Evolutionary conservation across 2,797 vertebrate genomes (phyloP).

Genomic region (Rhincodon typus): DNA sequence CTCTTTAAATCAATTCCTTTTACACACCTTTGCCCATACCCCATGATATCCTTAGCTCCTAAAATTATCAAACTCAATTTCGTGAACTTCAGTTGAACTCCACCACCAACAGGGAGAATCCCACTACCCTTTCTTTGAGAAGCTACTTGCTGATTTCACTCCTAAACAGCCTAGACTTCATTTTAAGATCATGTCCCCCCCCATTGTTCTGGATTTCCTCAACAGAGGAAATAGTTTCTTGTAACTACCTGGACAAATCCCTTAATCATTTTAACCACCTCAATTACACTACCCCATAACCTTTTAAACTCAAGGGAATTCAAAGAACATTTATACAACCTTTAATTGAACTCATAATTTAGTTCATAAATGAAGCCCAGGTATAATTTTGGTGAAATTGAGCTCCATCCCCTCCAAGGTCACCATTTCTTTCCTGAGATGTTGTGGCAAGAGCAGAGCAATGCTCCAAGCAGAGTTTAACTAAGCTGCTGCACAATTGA

Average conservation of each 20-base stretch:
- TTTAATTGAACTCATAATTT: neutral
- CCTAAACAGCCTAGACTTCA: neutral
- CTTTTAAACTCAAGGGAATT: neutral
- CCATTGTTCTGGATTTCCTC: neutral
- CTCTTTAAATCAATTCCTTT: neutral
- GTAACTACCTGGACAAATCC: neutral
- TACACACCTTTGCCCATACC: neutral
- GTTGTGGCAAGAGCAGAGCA: neutral
- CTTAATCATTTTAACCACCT: constrained; percentile 21
- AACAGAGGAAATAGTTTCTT: neutral
- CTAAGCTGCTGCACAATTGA: neutral
- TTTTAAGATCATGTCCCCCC: neutral
- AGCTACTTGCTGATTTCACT: neutral
- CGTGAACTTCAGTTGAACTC: neutral
- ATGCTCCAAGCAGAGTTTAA: neutral
- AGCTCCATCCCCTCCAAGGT: neutral
- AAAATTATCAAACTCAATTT: neutral
- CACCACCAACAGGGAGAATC: neutral
- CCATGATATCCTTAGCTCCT: neutral
- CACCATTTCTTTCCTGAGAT: neutral
- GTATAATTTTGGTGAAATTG: neutral
- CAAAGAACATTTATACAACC: neutral
- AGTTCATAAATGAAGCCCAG: neutral
- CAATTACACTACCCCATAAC: neutral
- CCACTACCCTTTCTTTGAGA: neutral